Evolutionary conservation across 2,797 vertebrate genomes (phyloP).

Genomic region (Ambastaia sidthimunki): DNA sequence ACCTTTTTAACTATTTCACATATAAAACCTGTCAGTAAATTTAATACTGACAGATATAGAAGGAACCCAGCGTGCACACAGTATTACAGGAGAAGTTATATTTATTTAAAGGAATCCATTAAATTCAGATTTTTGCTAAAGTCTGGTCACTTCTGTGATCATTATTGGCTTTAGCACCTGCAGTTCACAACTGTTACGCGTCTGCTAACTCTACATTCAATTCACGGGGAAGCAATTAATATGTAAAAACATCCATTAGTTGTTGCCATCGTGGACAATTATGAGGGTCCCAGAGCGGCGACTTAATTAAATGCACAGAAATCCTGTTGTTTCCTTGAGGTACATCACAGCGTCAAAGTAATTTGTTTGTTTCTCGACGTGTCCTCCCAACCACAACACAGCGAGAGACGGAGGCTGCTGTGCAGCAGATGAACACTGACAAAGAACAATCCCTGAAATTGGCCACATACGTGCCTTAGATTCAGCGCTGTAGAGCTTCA

Average conservation of each 20-base stretch:
- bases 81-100: no score
- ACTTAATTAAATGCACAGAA: conserved; percentile 56
- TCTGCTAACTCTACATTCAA: conserved; percentile 30
- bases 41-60: neutral
- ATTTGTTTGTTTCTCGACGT: conserved; percentile 54
- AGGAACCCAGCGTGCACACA: neutral
- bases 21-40: neutral
- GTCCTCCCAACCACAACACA: conserved; percentile 41
- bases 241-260: conserved; percentile 30
- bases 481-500: neutral
- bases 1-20: no score
- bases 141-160: conserved; percentile 8
- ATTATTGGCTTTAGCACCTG: neutral
- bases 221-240: conserved; percentile 32
- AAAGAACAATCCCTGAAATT: conserved; percentile 18
- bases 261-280: conserved; percentile 54
- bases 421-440: conserved; percentile 28
- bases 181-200: conserved; percentile 10
- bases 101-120: neutral
- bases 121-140: neutral
- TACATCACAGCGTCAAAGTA: conserved; percentile 34
- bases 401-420: conserved; percentile 41
- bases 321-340: conserved; percentile 37
- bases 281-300: conserved; percentile 33
- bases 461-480: conserved; percentile 15